These are phyloP conservation scores for Allacma fusca DNA, from an alignment of 2,888 invertebrate species.

Conservation along the genomic window DNA sequence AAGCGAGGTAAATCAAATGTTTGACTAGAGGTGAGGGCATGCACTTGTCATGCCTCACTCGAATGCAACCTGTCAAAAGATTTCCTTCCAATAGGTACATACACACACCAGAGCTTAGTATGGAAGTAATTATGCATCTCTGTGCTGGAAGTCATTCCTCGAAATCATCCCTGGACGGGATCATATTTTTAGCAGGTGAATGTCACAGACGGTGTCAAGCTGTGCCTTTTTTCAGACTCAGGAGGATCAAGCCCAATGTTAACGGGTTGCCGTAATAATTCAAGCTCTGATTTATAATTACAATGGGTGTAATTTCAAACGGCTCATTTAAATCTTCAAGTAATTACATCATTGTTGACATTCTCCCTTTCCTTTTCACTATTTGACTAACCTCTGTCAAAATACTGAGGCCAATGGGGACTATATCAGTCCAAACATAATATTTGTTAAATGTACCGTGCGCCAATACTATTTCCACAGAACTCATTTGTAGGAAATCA, in stretches of 20 bases:
- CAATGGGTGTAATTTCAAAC: background rate
- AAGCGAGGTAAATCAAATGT: no score
- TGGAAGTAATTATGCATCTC: background rate
- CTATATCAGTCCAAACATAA: no score
- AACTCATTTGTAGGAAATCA: background rate
- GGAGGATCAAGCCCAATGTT: background rate
- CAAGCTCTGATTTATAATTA: background rate
- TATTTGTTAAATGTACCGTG: background rate
- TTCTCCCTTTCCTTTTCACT: constrained; percentile 6
- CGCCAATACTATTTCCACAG: background rate
- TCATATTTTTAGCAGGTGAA: constrained; percentile 1
- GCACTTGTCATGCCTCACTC: background rate
- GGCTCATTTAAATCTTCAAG: background rate
- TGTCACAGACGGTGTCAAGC: background rate
- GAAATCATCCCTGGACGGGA: background rate
- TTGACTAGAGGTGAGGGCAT: background rate
- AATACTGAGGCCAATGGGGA: background rate
- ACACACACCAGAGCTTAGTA: no score
- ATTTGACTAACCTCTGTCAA: constrained; percentile 16
- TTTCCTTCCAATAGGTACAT: background rate
- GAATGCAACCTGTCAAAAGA: background rate
- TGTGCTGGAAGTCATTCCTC: background rate
- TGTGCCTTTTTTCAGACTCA: background rate
- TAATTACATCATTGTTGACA: constrained; percentile 12
- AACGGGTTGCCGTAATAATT: background rate